These are phyloP conservation scores for Paraescarpia echinospica DNA, from an alignment of 1,140 invertebrate genomes.

Conservation along the genomic window DNA sequence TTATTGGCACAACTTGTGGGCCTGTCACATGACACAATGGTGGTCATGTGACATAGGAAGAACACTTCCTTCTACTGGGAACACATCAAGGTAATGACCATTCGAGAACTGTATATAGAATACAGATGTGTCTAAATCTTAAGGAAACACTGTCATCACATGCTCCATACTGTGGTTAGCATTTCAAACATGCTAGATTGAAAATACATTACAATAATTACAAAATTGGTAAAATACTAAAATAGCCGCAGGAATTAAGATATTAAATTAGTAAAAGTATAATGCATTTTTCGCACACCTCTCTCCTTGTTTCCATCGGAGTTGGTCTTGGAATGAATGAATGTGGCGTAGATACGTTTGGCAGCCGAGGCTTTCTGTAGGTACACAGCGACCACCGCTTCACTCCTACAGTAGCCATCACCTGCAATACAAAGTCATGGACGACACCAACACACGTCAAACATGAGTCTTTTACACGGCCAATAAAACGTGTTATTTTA, in stretches of 20 bases:
- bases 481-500: slow-evolving; percentile 24
- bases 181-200: background rate
- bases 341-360: slow-evolving; percentile 79
- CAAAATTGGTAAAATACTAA: background rate
- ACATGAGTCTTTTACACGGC: background rate
- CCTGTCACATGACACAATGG: background rate
- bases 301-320: slow-evolving; percentile 84
- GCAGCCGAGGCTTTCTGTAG: slow-evolving; percentile 78
- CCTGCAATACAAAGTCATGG: slow-evolving; percentile 49
- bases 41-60: background rate
- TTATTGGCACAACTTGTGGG: background rate
- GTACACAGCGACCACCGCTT: slow-evolving; percentile 79
- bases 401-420: slow-evolving; percentile 89
- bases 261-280: background rate
- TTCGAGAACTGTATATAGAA: too few relatives aligned
- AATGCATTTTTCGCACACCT: slow-evolving; percentile 44
- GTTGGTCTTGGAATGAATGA: slow-evolving; percentile 84
- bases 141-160: background rate
- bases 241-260: background rate
- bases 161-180: background rate
- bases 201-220: background rate
- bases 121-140: too few relatives aligned
- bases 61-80: background rate
- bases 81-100: too few relatives aligned
- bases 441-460: background rate